These are phyloP conservation scores for Odocoileus hemionus DNA, from an alignment of 2,113 vertebrate species.

Conservation along the genomic window DNA sequence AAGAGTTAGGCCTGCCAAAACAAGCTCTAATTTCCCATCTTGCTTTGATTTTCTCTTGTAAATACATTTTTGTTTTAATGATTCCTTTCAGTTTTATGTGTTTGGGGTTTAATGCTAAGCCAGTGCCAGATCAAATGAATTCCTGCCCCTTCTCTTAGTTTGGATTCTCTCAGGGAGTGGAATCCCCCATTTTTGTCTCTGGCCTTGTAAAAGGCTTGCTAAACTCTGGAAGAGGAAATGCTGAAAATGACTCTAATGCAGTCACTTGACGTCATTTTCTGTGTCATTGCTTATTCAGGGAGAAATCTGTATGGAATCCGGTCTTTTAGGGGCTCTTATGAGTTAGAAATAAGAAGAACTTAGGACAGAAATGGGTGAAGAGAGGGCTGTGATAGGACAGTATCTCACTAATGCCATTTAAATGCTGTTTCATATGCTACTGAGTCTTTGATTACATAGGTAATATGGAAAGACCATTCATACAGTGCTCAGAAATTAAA, in stretches of 20 bases:
- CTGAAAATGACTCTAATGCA: not conserved
- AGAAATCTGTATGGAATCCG: not conserved
- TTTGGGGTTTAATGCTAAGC: not conserved
- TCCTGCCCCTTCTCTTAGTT: not conserved
- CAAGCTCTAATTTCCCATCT: not conserved
- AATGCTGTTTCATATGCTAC: not conserved
- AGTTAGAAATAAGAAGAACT: not conserved
- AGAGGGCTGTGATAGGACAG: not conserved
- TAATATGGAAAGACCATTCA: not conserved
- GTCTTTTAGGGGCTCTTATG: not conserved
- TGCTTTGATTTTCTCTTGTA: not conserved
- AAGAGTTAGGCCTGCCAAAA: not conserved
- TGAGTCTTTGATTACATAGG: not conserved
- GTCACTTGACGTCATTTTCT: not conserved
- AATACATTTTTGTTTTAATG: not conserved
- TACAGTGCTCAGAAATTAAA: not conserved
- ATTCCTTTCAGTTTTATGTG: not conserved
- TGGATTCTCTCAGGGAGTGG: not conserved
- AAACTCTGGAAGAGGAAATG: slow-evolving; percentile 12
- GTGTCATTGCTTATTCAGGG: not conserved
- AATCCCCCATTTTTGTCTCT: not conserved
- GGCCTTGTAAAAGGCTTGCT: slow-evolving; percentile 1
- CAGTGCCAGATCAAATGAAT: not conserved
- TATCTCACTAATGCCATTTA: not conserved
- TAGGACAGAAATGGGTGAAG: not conserved